Evolutionary conservation across 2,797 vertebrate species (phyloP), one percentile per base, ranked within the genome.

Genomic region (Acrocephalus scirpaceus): DNA sequence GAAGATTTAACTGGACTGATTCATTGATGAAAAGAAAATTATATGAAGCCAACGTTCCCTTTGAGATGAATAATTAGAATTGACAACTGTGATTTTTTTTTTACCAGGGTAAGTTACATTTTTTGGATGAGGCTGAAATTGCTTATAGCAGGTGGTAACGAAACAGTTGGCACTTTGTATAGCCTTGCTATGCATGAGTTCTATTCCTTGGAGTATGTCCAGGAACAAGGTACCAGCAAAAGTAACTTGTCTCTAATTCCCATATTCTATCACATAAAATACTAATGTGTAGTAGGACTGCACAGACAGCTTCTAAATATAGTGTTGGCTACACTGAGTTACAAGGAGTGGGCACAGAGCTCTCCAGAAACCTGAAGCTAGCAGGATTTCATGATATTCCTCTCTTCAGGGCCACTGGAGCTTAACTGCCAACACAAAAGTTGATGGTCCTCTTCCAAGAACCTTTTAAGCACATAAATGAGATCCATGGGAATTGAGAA

Each of bases 21-120:
- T 90, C 67, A 86, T 15, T 91, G 76, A 64, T 74, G 73, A 78
- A 91, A 83, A 86, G 45, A 88, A 95, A 91, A 95, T 90, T 34
- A 47, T 70, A 67, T 50, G 53, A 86, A 94, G 57, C 44, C 69
- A 86, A 67, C 38, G 42, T 57, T 86, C 42, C 22, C 38, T 90
- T 94, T 84, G 64, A 86, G 44, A 81, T 70, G n/a, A 62, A 67
- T 81, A 90, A 82, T 83, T 79, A 20, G 42, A 83, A 81, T 75
- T 90, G 88, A 88, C 73, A 91, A 70, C 18, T 81, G 47, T 84
- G 85, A 36, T 53, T 84, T 61, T 50, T 76, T 90, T 80, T 92
- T 80, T 45, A 71, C 82, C 70, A 74, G 27, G 13, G 2, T 58
- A 83, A 73, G 15, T 76, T 90, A 18, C 17, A 51, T 56, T n/a